These are phyloP conservation scores for Phalanger gymnotis DNA, from an alignment of 2,797 vertebrate genomes.

Conservation along the genomic window DNA sequence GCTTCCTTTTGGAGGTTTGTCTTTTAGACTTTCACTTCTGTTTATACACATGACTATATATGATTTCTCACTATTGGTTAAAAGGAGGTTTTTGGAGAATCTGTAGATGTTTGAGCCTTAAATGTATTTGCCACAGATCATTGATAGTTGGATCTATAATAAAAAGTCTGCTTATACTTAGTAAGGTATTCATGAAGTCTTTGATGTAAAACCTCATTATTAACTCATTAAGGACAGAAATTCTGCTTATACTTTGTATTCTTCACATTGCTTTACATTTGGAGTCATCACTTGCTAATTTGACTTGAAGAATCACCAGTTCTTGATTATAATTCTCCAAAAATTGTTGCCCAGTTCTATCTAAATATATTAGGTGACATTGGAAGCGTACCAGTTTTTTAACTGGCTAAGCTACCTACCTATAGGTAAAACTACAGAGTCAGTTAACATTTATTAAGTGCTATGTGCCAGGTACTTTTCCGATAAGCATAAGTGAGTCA, in stretches of 20 bases:
- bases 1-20: neutral
- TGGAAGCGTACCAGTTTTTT: neutral
- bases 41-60: too few species aligned
- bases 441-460: neutral
- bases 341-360: neutral
- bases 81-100: neutral
- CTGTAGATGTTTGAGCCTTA: neutral
- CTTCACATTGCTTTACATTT: too few species aligned
- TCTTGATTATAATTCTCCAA: neutral
- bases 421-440: neutral
- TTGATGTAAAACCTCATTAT: neutral
- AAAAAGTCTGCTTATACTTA: neutral
- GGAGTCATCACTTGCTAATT: neutral
- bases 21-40: neutral
- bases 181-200: neutral
- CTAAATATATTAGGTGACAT: neutral
- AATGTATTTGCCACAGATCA: neutral
- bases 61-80: neutral
- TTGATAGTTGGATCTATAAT: neutral
- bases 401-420: neutral
- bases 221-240: too few species aligned
- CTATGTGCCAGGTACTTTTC: neutral
- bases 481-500: neutral
- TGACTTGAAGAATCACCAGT: neutral
- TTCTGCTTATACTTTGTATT: too few species aligned